phyloP scores from a whole-genome alignment of 2,888 invertebrate genomes.

The Leptothorax acervorum region DNA sequence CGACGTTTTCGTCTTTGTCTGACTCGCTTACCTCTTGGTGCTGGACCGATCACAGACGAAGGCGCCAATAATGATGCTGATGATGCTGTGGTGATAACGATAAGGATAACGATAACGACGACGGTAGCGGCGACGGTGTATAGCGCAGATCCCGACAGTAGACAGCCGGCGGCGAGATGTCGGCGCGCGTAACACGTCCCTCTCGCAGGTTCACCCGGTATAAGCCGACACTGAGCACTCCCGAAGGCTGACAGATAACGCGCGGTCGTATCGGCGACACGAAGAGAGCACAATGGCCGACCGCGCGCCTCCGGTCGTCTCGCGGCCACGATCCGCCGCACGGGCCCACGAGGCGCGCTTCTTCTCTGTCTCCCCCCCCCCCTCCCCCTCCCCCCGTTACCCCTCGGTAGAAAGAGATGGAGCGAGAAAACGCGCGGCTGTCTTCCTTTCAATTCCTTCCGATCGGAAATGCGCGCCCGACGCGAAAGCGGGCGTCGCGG shows the following conservation, averaged over 20 bases:
- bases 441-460: neutral
- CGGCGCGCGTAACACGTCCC: neutral
- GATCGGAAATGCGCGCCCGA: neutral
- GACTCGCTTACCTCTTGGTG: conserved; percentile 9
- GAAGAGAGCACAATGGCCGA: conserved; percentile 81
- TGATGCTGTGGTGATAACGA: neutral
- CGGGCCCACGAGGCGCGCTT: conserved; percentile 62
- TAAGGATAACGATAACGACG: neutral
- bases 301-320: conserved; percentile 66
- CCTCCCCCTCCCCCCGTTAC: conserved; percentile 5
- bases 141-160: neutral
- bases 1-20: neutral
- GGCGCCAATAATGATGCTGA: neutral
- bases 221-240: conserved; percentile 36
- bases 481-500: neutral
- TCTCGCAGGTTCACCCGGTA: conserved; percentile 55
- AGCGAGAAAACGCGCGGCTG: conserved; percentile 38
- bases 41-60: neutral
- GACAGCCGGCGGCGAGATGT: conserved; percentile 5
- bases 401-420: conserved; percentile 34
- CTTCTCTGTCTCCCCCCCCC: conserved; percentile 34
- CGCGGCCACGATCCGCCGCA: conserved; percentile 66
- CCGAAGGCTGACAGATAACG: conserved; percentile 64
- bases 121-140: neutral
- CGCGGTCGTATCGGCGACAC: conserved; percentile 64